Evolutionary conservation across 2,888 invertebrate genomes (phyloP).

Genomic region (Rhagonycha lutea): DNA sequence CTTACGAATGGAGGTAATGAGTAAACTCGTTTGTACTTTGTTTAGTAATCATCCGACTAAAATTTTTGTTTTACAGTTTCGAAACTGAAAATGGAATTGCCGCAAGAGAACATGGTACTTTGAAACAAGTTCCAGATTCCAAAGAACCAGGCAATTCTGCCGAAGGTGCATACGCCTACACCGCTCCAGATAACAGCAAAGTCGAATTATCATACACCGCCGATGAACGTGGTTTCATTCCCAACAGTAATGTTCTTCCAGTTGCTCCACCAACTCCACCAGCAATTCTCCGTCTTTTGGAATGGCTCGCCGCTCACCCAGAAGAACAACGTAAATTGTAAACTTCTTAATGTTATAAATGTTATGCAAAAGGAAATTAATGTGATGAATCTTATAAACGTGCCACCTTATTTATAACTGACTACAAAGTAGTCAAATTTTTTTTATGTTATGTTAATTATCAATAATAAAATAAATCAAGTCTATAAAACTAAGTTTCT

Average conservation of each 20-base stretch:
- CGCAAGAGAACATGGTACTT: conserved; percentile 62
- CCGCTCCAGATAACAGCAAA: conserved; percentile 65
- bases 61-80: conserved; percentile 53
- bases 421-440: conserved; percentile 28
- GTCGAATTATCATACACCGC: conserved; percentile 65
- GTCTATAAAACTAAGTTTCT: not conserved
- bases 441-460: conserved; percentile 21
- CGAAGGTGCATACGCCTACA: conserved; percentile 61
- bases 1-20: conserved; percentile 57
- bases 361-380: not conserved
- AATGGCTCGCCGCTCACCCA: conserved; percentile 67
- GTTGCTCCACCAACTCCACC: conserved; percentile 71
- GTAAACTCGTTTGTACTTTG: not conserved
- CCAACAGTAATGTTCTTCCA: conserved; percentile 57
- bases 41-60: not conserved
- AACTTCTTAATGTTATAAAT: not conserved
- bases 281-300: conserved; percentile 71
- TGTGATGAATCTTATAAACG: conserved; percentile 24
- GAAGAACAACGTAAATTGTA: conserved; percentile 14
- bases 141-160: conserved; percentile 54
- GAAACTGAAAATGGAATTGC: conserved; percentile 68
- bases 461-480: conserved; percentile 27
- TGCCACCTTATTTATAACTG: conserved; percentile 18
- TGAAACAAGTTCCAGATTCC: conserved; percentile 37
- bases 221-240: conserved; percentile 72